phyloP scores from a whole-genome alignment of 2,113 vertebrate species.

The Rafetus swinhoei region DNA sequence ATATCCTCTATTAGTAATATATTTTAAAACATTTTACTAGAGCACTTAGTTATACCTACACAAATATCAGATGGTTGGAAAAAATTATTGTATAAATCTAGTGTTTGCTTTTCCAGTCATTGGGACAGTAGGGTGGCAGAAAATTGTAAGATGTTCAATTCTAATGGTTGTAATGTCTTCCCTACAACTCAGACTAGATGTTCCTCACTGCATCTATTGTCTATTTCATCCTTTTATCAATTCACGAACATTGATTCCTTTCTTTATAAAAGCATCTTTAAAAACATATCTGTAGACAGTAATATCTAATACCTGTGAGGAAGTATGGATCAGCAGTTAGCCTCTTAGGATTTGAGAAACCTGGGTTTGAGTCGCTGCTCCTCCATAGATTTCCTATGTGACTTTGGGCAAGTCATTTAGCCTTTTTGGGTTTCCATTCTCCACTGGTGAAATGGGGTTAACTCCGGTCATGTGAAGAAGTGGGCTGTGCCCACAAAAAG shows the following conservation, averaged over 20 bases:
- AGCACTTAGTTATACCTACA: not conserved
- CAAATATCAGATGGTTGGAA: not conserved
- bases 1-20: not conserved
- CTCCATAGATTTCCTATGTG: not conserved
- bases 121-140: not conserved
- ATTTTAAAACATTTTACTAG: not conserved
- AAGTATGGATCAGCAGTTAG: not conserved
- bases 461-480: no score
- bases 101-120: not conserved
- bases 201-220: not conserved
- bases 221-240: not conserved
- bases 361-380: not conserved
- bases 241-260: not conserved
- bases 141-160: not conserved
- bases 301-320: not conserved
- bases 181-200: not conserved
- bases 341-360: no score
- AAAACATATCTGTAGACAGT: not conserved
- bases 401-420: not conserved
- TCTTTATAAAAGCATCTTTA: not conserved
- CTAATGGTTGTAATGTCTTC: not conserved
- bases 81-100: not conserved
- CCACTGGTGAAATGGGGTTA: not conserved
- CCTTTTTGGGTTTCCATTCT: not conserved
- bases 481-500: no score